A percentile compares a stretch with the other conserved stretches of the same genome.
Conservation (phyloP, 2,888 invertebrate species). For the Hirtodrosophila confusa region DNA sequence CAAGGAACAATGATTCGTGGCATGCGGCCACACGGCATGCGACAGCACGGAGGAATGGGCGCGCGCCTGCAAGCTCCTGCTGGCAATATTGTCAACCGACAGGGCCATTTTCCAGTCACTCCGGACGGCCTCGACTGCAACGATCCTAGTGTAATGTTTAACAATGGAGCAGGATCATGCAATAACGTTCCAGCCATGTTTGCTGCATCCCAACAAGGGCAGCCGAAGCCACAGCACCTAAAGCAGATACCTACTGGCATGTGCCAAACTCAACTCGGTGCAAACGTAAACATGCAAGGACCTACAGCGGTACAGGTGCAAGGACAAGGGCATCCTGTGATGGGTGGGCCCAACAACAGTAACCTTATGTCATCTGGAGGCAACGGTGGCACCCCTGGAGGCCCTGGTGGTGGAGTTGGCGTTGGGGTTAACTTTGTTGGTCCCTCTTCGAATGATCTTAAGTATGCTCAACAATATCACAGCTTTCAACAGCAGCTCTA, state of each 20-base stretch:
- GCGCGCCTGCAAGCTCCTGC: constrained; percentile 63
- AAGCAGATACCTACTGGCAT: constrained; percentile 53
- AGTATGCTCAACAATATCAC: constrained; percentile 97
- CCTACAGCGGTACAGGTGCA: constrained; percentile 40
- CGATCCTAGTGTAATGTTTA: constrained; percentile 55
- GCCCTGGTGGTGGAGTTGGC: constrained; percentile 58
- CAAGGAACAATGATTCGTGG: constrained; percentile 83
- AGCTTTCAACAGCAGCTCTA: constrained; percentile 98
- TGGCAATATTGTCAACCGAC: constrained; percentile 50
- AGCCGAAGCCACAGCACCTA: constrained; percentile 39
- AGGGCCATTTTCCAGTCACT: constrained; percentile 57
- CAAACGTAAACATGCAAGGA: constrained; percentile 43
- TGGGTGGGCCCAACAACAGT: constrained; percentile 45
- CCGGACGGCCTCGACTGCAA: constrained; percentile 66
- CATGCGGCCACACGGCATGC: constrained; percentile 85
- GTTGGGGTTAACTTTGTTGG: constrained; percentile 87
- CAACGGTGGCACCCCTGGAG: constrained; percentile 20
- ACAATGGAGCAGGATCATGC: constrained; percentile 52
- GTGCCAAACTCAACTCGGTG: constrained; percentile 52
- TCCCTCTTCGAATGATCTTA: constrained; percentile 94
- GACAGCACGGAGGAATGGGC: constrained; percentile 83
- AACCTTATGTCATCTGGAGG: constrained; percentile 27
- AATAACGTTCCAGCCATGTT: constrained; percentile 55
- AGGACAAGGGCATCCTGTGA: constrained; percentile 49
- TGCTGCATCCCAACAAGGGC: constrained; percentile 32